phyloP scores from a whole-genome alignment of 2,888 invertebrate species.

The Drosophila testacea region DNA sequence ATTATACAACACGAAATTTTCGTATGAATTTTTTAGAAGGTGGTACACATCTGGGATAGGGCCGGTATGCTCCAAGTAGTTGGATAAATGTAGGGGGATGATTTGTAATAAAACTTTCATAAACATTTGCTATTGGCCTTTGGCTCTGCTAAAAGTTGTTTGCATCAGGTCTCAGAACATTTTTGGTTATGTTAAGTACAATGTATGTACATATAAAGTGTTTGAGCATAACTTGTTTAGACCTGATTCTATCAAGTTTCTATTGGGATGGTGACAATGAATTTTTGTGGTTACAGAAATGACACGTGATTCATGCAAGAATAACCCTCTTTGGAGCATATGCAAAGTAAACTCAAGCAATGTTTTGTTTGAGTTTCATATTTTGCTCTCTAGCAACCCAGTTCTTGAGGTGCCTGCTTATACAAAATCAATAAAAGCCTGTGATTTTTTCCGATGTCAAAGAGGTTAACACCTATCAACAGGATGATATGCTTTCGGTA shows the following conservation, averaged over 20 bases:
- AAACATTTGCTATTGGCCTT: conserved; percentile 56
- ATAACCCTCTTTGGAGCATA: neutral
- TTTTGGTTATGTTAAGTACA: neutral
- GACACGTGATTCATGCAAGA: neutral
- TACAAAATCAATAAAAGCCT: conserved; percentile 68
- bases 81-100: conserved; percentile 46
- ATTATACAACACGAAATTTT: conserved; percentile 60
- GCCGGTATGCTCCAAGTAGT: neutral
- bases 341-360: conserved; percentile 37
- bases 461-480: conserved; percentile 69
- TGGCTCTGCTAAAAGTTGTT: conserved; percentile 27
- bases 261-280: neutral
- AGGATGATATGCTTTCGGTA: conserved; percentile 31
- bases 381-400: conserved; percentile 30
- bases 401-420: conserved; percentile 36
- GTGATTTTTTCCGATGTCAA: conserved; percentile 55
- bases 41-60: neutral
- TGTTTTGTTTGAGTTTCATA: conserved; percentile 56
- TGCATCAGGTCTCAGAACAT: conserved; percentile 21
- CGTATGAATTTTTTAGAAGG: conserved; percentile 17
- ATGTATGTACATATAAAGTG: neutral
- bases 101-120: conserved; percentile 24
- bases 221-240: neutral
- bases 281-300: neutral
- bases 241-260: neutral